Evolutionary conservation across 2,888 invertebrate genomes (phyloP).

Genomic region (Malacosoma neustria): DNA sequence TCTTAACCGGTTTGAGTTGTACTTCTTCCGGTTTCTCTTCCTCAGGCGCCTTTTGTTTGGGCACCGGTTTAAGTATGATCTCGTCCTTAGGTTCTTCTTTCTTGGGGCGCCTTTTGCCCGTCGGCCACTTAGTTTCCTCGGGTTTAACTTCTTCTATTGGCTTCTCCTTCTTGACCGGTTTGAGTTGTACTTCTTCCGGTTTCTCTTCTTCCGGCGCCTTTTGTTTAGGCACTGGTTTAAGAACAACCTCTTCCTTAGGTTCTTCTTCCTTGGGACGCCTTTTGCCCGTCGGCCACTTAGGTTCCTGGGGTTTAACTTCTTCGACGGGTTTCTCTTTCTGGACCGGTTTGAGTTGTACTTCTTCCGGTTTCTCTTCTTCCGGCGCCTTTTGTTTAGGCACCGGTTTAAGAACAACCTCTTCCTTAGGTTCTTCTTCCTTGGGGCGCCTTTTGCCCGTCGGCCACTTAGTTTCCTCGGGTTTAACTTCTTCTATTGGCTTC

Average conservation of each 20-base stretch:
- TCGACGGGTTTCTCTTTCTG: constrained; percentile 20
- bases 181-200: constrained; percentile 32
- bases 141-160: constrained; percentile 28
- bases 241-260: constrained; percentile 46
- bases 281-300: constrained; percentile 39
- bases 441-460: constrained; percentile 25
- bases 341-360: constrained; percentile 15
- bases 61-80: constrained; percentile 44
- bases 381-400: constrained; percentile 25
- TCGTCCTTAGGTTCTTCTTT: constrained; percentile 30
- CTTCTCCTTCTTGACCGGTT: constrained; percentile 20
- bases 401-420: constrained; percentile 38
- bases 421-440: constrained; percentile 20
- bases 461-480: constrained; percentile 34
- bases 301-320: constrained; percentile 41
- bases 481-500: constrained; percentile 12
- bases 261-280: constrained; percentile 42
- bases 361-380: constrained; percentile 24
- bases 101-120: constrained; percentile 25
- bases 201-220: constrained; percentile 32
- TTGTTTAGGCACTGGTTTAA: constrained; percentile 50
- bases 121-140: constrained; percentile 30
- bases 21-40: constrained; percentile 53
- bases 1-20: constrained; percentile 26
- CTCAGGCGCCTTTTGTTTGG: constrained; percentile 22